phyloP scores from a whole-genome alignment of 2,888 invertebrate genomes.

The Temnothorax rugatulus region DNA sequence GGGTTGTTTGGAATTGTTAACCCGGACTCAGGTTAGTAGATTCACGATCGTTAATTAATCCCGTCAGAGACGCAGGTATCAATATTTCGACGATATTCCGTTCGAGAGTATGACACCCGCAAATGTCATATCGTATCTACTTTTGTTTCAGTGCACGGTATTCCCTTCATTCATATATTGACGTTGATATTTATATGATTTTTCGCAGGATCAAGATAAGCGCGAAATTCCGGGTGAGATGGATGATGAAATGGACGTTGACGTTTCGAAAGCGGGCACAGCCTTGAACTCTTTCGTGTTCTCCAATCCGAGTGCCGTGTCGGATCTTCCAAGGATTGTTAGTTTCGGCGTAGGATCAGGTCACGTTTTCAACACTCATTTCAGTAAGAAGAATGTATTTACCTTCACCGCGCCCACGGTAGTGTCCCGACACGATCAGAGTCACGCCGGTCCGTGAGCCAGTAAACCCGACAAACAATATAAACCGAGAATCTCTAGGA shows the following conservation, averaged over 20 bases:
- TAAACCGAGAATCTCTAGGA: too few relatives aligned
- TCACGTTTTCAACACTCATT: slow-evolving; percentile 52
- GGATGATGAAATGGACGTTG: slow-evolving; percentile 53
- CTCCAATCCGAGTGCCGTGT: slow-evolving; percentile 73
- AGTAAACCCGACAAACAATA: too few relatives aligned
- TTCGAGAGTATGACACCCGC: not conserved
- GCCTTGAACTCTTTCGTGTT: slow-evolving; percentile 71
- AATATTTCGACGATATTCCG: not conserved
- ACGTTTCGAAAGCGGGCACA: slow-evolving; percentile 48
- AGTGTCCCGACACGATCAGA: slow-evolving; percentile 37
- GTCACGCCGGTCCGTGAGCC: not conserved
- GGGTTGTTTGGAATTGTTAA: not conserved
- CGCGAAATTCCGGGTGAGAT: not conserved
- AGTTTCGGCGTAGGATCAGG: slow-evolving; percentile 62
- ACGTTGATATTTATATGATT: not conserved
- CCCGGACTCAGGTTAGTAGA: too few relatives aligned
- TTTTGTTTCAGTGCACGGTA: not conserved
- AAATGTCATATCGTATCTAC: not conserved
- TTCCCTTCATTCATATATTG: not conserved
- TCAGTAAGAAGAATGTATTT: slow-evolving; percentile 57
- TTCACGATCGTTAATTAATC: not conserved
- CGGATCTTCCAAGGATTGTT: slow-evolving; percentile 65
- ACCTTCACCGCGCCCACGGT: slow-evolving; percentile 75
- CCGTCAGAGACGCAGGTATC: not conserved
- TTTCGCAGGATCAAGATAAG: not conserved